These are phyloP conservation scores for Cynocephalus volans DNA, from an alignment of 2,113 vertebrate genomes.

Conservation along the genomic window DNA sequence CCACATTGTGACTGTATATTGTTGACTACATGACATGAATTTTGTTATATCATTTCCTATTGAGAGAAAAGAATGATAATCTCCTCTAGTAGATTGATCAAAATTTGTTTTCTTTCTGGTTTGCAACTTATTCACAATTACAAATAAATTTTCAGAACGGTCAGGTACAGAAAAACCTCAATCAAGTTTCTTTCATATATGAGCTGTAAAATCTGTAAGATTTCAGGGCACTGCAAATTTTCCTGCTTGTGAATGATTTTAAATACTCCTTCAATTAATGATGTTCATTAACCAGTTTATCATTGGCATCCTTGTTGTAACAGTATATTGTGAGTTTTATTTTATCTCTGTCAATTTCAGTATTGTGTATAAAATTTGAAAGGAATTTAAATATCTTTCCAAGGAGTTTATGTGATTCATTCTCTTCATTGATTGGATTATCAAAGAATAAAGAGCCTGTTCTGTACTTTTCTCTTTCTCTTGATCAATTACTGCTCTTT, in stretches of 20 bases:
- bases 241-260: conserved; percentile 30
- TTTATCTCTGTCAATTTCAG: conserved; percentile 39
- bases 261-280: neutral
- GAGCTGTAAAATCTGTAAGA: neutral
- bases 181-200: neutral
- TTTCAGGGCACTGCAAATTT: neutral
- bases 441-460: conserved; percentile 10
- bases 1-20: neutral
- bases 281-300: neutral
- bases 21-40: neutral
- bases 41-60: neutral
- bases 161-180: neutral
- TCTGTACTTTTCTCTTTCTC: neutral
- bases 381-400: conserved; percentile 36
- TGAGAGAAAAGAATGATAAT: neutral
- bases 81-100: neutral
- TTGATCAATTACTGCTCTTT: neutral
- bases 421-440: conserved; percentile 18
- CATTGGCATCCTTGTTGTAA: neutral
- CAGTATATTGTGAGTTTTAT: neutral
- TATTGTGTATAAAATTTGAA: conserved; percentile 31
- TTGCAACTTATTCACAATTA: neutral
- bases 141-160: conserved; percentile 51
- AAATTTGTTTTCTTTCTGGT: conserved; percentile 14
- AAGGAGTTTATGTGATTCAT: neutral